Evolutionary conservation across 2,113 vertebrate genomes (phyloP).

Genomic region (Seriola dumerili): DNA sequence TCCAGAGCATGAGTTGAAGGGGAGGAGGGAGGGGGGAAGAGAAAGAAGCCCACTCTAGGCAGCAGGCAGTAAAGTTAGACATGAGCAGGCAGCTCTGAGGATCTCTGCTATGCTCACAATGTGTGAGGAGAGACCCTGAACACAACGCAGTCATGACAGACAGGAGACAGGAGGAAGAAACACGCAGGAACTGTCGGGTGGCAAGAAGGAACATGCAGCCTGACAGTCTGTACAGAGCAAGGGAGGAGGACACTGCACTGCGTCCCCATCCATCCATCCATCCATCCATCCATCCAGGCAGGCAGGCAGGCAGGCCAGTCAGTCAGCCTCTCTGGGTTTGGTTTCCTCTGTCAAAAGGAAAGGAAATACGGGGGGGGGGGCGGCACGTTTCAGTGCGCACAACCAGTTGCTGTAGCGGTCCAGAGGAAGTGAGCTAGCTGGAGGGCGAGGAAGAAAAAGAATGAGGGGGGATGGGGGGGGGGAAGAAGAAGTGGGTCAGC

Average conservation of each 20-base stretch:
- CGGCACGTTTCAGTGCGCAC: conserved; percentile 14
- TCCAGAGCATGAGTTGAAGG: background rate
- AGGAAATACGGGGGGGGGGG: conserved; percentile 26
- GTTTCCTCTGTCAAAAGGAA: conserved; percentile 30
- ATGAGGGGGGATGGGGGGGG: no score
- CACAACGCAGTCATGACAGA: background rate
- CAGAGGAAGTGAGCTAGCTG: conserved; percentile 20
- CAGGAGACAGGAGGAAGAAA: background rate
- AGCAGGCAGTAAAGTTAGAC: conserved; percentile 47
- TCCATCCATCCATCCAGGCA: background rate
- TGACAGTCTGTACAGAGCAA: background rate
- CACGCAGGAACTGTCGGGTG: background rate
- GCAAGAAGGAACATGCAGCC: conserved; percentile 14
- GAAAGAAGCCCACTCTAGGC: background rate
- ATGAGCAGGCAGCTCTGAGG: conserved; percentile 50
- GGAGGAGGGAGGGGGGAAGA: background rate
- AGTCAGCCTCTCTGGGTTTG: background rate
- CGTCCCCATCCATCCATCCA: background rate
- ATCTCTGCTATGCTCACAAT: conserved; percentile 48
- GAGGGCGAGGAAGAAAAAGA: conserved; percentile 8
- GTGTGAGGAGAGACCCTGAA: conserved; percentile 3
- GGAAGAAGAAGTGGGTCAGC: conserved; percentile 46
- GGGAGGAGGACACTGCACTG: background rate
- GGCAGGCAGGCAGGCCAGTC: no score
- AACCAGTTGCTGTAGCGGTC: conserved; percentile 17